phyloP scores from a whole-genome alignment of 2,888 invertebrate species.

The Monochamus alternatus region DNA sequence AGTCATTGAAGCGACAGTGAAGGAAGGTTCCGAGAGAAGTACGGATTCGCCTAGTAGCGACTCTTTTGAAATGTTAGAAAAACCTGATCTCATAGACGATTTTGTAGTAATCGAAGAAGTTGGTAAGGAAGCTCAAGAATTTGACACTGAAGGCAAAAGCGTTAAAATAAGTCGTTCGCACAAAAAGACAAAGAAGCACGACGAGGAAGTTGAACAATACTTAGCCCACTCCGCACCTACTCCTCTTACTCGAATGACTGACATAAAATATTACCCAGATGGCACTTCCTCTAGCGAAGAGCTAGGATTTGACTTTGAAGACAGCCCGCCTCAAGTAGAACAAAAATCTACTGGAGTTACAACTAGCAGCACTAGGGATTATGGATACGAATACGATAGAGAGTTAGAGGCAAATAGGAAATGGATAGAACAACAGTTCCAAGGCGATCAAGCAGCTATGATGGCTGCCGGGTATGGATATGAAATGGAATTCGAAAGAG shows the following conservation, averaged over 20 bases:
- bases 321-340: slow-evolving; percentile 73
- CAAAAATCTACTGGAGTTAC: slow-evolving; percentile 60
- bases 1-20: slow-evolving; percentile 76
- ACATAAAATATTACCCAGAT: slow-evolving; percentile 71
- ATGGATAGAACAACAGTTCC: slow-evolving; percentile 93
- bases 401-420: slow-evolving; percentile 85
- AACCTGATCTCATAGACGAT: slow-evolving; percentile 89
- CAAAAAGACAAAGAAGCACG: slow-evolving; percentile 76
- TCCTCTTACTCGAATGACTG: slow-evolving; percentile 72
- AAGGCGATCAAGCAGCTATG: slow-evolving; percentile 78
- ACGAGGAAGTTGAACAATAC: slow-evolving; percentile 82
- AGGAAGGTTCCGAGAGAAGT: slow-evolving; percentile 69
- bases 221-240: slow-evolving; percentile 81
- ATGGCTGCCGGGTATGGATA: slow-evolving; percentile 77
- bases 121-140: slow-evolving; percentile 88
- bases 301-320: slow-evolving; percentile 80
- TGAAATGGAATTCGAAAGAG: slow-evolving; percentile 86
- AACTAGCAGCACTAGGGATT: slow-evolving; percentile 68
- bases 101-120: slow-evolving; percentile 92
- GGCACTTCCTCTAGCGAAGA: slow-evolving; percentile 76
- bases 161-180: slow-evolving; percentile 75
- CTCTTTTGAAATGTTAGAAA: slow-evolving; percentile 90
- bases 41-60: slow-evolving; percentile 85
- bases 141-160: slow-evolving; percentile 87
- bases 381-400: slow-evolving; percentile 71